Evolutionary conservation across 2,888 invertebrate species (phyloP).

Genomic region (Pantelozetes paolii): DNA sequence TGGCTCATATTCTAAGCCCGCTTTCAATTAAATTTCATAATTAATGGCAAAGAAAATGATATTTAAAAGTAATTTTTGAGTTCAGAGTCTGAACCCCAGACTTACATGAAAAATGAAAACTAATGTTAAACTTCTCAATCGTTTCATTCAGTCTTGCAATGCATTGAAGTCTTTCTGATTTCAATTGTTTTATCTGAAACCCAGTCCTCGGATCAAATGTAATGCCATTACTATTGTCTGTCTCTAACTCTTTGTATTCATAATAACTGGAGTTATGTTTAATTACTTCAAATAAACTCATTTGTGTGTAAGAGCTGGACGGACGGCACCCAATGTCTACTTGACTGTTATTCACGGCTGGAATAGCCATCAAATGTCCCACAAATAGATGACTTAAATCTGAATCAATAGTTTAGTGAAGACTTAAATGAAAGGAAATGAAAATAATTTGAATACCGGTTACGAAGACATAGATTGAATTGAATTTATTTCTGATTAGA

Average conservation of each 20-base stretch:
- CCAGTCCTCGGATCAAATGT: neutral
- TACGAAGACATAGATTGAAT: slow-evolving; percentile 59
- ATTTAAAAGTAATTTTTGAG: too few relatives aligned
- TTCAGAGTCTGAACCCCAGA: too few relatives aligned
- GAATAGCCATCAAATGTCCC: neutral
- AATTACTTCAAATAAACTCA: slow-evolving; percentile 49
- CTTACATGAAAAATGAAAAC: neutral
- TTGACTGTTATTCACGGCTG: slow-evolving; percentile 44
- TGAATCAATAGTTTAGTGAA: neutral
- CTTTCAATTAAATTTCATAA: neutral
- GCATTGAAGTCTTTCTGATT: neutral
- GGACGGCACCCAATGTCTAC: slow-evolving; percentile 63
- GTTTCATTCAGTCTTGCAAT: slow-evolving; percentile 7
- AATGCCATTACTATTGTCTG: neutral
- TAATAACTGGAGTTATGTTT: neutral
- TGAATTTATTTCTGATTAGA: slow-evolving; percentile 52
- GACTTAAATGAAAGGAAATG: neutral
- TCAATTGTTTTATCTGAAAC: neutral
- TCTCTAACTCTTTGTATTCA: neutral
- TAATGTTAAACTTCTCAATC: neutral
- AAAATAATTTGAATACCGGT: slow-evolving; percentile 57
- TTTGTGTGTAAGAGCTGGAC: slow-evolving; percentile 60
- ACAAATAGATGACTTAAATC: slow-evolving; percentile 37
- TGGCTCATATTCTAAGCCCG: neutral
- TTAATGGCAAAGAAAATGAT: too few relatives aligned